phyloP scores from a whole-genome alignment of 2,113 vertebrate species.

The Typhlomys cinereus region DNA sequence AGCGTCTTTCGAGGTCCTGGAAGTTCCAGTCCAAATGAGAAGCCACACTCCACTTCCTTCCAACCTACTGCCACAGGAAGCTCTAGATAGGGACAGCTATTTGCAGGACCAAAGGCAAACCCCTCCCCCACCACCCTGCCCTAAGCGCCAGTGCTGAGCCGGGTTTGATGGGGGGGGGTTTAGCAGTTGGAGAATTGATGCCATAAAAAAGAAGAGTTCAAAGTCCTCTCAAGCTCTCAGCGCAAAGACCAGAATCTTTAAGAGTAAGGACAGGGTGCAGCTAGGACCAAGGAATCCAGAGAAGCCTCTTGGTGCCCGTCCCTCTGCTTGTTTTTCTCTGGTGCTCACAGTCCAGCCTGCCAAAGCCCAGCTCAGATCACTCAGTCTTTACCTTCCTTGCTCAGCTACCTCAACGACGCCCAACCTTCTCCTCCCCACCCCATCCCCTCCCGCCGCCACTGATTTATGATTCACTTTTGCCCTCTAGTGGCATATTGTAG shows the following conservation, averaged over 20 bases:
- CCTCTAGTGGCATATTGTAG: slow-evolving; percentile 37
- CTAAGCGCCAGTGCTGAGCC: not conserved
- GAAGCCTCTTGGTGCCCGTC: not conserved
- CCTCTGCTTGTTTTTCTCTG: not conserved
- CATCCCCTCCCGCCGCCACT: not conserved
- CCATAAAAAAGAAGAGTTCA: slow-evolving; percentile 71
- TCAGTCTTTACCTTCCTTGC: not conserved
- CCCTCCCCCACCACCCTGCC: not conserved
- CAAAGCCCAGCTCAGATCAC: not conserved
- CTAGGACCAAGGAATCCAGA: not conserved
- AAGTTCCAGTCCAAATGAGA: not conserved
- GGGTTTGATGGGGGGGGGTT: not conserved
- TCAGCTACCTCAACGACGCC: not conserved
- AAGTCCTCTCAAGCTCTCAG: slow-evolving; percentile 65
- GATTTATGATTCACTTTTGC: slow-evolving; percentile 43
- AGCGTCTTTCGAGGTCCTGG: not conserved
- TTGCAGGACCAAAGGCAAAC: slow-evolving; percentile 29
- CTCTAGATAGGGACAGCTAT: not conserved
- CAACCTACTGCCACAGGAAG: not conserved
- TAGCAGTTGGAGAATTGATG: slow-evolving; percentile 67
- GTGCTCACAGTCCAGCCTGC: not conserved
- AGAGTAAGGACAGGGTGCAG: not conserved
- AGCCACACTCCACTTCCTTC: not conserved
- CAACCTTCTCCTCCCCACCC: too few relatives aligned
- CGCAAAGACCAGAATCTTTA: slow-evolving; percentile 40